phyloP scores from a whole-genome alignment of 2,888 invertebrate genomes.

The Apamea sordens region DNA sequence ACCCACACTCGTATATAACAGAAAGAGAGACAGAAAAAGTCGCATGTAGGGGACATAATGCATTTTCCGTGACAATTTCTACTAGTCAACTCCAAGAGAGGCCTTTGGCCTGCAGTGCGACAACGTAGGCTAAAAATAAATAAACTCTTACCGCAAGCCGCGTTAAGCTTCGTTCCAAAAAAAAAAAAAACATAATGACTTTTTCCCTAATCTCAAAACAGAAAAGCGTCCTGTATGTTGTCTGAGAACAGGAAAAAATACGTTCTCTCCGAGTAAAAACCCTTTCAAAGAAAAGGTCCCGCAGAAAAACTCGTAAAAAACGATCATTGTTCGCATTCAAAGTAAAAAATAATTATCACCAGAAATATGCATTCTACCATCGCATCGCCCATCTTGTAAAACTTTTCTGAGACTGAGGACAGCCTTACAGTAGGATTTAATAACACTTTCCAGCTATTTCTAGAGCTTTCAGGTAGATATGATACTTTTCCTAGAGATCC shows the following conservation, averaged over 20 bases:
- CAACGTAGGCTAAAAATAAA: no score
- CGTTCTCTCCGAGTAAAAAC: neutral
- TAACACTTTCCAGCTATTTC: neutral
- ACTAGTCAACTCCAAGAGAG: no score
- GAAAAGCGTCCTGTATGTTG: no score
- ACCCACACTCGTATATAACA: no score
- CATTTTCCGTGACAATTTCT: no score
- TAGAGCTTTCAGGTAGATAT: neutral
- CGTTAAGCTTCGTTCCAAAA: no score
- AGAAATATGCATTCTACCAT: conserved; percentile 9
- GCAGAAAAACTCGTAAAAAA: neutral
- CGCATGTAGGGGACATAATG: no score
- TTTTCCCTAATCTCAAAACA: neutral
- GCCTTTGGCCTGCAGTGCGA: no score
- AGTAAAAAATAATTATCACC: neutral
- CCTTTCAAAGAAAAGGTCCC: neutral
- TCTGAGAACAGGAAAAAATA: neutral
- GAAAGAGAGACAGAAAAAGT: no score
- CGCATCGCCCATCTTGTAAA: neutral
- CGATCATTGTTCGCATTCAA: neutral
- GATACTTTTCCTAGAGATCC: conserved; percentile 9
- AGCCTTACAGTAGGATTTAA: neutral
- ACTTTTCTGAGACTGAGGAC: neutral
- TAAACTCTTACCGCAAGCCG: no score
- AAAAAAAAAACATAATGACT: no score